Percentiles rank a stretch among this genome's conserved stretches.
Conservation (phyloP, 2,797 vertebrate genomes). For the Lepus townsendii region DNA sequence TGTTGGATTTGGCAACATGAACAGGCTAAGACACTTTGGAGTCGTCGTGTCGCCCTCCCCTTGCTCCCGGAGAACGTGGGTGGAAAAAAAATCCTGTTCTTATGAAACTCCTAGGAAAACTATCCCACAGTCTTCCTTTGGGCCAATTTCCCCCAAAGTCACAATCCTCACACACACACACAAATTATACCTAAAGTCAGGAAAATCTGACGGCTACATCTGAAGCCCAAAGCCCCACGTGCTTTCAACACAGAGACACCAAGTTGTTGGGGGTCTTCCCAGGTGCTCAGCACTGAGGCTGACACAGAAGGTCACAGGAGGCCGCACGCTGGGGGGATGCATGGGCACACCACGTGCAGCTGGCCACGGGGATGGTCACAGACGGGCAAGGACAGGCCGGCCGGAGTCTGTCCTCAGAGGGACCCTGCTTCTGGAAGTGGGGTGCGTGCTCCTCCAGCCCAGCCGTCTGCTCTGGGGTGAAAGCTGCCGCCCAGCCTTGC, state of each 20-base stretch:
- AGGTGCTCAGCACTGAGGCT: not conserved
- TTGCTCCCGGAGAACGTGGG: not conserved
- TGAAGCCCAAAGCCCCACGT: not conserved
- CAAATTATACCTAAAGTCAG: conserved; percentile 13
- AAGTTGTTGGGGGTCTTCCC: not conserved
- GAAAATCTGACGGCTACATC: not conserved
- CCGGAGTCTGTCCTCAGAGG: not conserved
- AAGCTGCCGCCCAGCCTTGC: not conserved
- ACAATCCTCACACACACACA: not conserved
- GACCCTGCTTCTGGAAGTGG: not conserved
- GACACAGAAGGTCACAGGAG: not conserved
- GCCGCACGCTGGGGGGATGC: no score
- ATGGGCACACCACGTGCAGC: not conserved
- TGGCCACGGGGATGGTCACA: not conserved
- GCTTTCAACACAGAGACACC: not conserved
- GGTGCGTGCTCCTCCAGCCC: not conserved
- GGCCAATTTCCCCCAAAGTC: not conserved
- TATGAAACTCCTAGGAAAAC: conserved; percentile 17
- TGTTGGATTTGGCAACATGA: not conserved
- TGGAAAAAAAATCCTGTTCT: not conserved
- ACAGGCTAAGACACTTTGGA: not conserved
- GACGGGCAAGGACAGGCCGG: not conserved
- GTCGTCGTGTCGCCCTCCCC: not conserved
- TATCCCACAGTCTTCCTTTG: not conserved
- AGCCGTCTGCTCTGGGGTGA: not conserved